A percentile compares a stretch with the other conserved stretches of the same genome.
phyloP scores from a whole-genome alignment of 2,797 vertebrate genomes.

The Lophotriccus pileatus region DNA sequence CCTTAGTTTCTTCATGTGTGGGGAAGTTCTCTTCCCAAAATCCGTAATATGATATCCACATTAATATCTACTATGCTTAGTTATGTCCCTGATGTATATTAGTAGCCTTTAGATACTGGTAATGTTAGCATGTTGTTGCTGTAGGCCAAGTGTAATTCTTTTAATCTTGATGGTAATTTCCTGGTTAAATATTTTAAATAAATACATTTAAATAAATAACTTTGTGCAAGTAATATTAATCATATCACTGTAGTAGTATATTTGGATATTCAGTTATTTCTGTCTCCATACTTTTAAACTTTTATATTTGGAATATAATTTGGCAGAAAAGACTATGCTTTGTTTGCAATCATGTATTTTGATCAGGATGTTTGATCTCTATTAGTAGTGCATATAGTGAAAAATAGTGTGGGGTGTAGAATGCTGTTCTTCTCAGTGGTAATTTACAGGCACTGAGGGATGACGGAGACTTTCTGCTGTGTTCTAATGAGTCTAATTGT shows the following conservation, averaged over 20 bases:
- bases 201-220: conserved; percentile 49
- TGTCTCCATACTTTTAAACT: neutral
- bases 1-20: neutral
- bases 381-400: neutral
- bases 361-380: neutral
- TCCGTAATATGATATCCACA: neutral
- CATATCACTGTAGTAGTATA: neutral
- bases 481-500: neutral
- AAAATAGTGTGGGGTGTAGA: neutral
- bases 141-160: conserved; percentile 18
- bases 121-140: conserved; percentile 18
- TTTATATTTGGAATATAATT: neutral
- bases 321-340: neutral
- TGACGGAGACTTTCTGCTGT: neutral
- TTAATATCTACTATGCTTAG: neutral
- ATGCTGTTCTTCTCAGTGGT: neutral
- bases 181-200: conserved; percentile 51
- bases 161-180: conserved; percentile 47
- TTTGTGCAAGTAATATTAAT: neutral
- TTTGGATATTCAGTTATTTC: neutral
- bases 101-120: conserved; percentile 17
- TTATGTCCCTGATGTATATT: conserved; percentile 15
- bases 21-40: neutral
- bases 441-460: neutral
- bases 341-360: neutral